Evolutionary conservation across 2,888 invertebrate species (phyloP).

Genomic region (Standfussiana lucernea): DNA sequence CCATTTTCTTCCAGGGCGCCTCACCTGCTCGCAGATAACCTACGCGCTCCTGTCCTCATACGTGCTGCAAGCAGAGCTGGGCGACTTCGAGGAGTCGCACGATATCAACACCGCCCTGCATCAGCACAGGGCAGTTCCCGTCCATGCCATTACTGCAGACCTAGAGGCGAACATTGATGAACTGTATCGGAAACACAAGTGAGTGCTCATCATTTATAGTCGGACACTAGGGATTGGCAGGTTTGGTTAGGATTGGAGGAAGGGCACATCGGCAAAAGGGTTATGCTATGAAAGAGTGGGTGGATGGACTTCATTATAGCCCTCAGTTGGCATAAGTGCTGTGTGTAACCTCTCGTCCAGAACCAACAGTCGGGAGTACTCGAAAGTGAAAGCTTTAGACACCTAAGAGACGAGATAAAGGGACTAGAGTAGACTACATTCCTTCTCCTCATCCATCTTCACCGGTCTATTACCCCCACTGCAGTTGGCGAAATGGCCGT

Average conservation of each 20-base stretch:
- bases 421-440: not conserved
- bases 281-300: not conserved
- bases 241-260: not conserved
- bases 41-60: slow-evolving; percentile 97
- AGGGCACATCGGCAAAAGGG: not conserved
- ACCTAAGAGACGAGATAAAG: not conserved
- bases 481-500: not conserved
- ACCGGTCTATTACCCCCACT: not conserved
- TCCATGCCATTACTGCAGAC: slow-evolving; percentile 94
- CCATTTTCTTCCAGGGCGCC: slow-evolving; percentile 90
- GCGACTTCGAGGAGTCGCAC: slow-evolving; percentile 95
- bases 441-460: not conserved
- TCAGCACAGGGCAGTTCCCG: slow-evolving; percentile 96
- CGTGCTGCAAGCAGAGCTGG: slow-evolving; percentile 97
- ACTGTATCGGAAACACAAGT: slow-evolving; percentile 97
- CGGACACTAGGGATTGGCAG: not conserved
- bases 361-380: not conserved
- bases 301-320: not conserved
- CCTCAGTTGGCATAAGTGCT: not conserved
- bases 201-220: slow-evolving; percentile 48
- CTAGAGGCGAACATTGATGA: slow-evolving; percentile 97
- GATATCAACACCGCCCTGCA: slow-evolving; percentile 85
- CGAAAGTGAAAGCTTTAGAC: not conserved
- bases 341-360: not conserved
- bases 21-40: slow-evolving; percentile 99